A percentile compares a stretch with the other conserved stretches of the same genome.
These are phyloP conservation scores for Thelohanellus kitauei DNA, from an alignment of 30 jellyfish, hydroid and myxozoan species.

Conservation along the genomic window DNA sequence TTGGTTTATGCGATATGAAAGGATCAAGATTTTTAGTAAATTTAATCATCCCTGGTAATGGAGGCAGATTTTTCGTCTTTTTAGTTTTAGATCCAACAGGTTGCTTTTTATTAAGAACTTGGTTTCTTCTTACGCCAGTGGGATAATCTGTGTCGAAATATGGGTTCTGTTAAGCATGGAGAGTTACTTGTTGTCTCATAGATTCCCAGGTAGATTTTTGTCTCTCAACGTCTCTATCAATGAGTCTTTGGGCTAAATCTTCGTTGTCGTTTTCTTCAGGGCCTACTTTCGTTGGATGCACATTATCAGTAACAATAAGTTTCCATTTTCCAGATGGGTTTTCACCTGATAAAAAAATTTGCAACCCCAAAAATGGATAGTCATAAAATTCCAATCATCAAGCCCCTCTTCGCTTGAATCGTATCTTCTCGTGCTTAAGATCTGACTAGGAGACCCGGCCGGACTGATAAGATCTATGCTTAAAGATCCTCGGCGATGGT, in stretches of 20 bases:
- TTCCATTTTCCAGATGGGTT: slow-evolving; percentile 66
- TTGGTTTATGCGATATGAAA: no score
- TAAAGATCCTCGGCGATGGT: slow-evolving; percentile 70
- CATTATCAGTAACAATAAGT: slow-evolving; percentile 30
- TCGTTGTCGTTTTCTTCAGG: slow-evolving; percentile 49
- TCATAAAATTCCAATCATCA: slow-evolving; percentile 97
- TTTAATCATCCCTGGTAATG: not conserved
- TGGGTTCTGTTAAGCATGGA: slow-evolving; percentile 21
- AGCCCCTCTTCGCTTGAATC: slow-evolving; percentile 92
- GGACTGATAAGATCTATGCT: slow-evolving; percentile 83
- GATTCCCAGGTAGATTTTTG: slow-evolving; percentile 33
- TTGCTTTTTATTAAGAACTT: slow-evolving; percentile 1
- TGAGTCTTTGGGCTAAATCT: slow-evolving; percentile 52
- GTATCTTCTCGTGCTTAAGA: slow-evolving; percentile 75
- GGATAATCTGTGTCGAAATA: slow-evolving; percentile 57
- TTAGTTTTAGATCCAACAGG: not conserved
- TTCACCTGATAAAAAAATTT: slow-evolving; percentile 22
- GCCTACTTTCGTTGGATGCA: slow-evolving; percentile 20
- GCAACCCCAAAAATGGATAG: slow-evolving; percentile 93
- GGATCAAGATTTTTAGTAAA: no score
- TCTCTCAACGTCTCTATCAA: slow-evolving; percentile 36
- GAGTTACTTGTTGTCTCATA: slow-evolving; percentile 21
- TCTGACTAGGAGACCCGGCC: slow-evolving; percentile 56
- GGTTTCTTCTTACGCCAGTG: slow-evolving; percentile 45
- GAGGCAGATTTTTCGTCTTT: not conserved